phyloP scores from a whole-genome alignment of 2,888 invertebrate genomes.

The Cremastinae sp. region DNA sequence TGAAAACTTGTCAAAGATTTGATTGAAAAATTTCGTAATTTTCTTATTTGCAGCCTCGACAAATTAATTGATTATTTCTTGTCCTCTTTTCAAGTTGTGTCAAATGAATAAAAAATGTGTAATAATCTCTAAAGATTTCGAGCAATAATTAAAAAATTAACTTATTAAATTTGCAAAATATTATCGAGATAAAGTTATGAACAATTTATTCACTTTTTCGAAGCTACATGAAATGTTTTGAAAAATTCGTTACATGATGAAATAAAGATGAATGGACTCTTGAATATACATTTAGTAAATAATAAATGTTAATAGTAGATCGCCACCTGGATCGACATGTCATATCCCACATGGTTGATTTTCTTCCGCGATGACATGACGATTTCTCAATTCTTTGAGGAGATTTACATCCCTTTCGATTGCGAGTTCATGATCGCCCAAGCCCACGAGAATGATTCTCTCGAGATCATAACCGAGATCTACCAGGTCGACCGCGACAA shows the following conservation, averaged over 20 bases:
- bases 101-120: no score
- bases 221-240: no score
- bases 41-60: no score
- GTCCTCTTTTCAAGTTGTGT: no score
- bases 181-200: neutral
- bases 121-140: no score
- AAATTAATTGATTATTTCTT: no score
- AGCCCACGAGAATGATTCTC: constrained; percentile 41
- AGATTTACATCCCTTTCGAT: constrained; percentile 75
- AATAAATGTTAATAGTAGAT: constrained; percentile 68
- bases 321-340: constrained; percentile 75
- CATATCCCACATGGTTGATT: constrained; percentile 77
- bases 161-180: constrained; percentile 9
- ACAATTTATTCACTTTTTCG: no score
- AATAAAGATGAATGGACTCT: constrained; percentile 4
- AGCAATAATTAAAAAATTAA: no score
- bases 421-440: constrained; percentile 71
- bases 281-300: constrained; percentile 19
- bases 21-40: no score
- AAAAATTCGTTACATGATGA: no score
- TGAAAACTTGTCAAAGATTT: no score
- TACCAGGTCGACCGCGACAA: constrained; percentile 70
- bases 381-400: constrained; percentile 69
- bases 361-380: constrained; percentile 71
- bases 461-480: constrained; percentile 71